Evolutionary conservation across 2,888 invertebrate species (phyloP).

Genomic region (Sicus ferrugineus): DNA sequence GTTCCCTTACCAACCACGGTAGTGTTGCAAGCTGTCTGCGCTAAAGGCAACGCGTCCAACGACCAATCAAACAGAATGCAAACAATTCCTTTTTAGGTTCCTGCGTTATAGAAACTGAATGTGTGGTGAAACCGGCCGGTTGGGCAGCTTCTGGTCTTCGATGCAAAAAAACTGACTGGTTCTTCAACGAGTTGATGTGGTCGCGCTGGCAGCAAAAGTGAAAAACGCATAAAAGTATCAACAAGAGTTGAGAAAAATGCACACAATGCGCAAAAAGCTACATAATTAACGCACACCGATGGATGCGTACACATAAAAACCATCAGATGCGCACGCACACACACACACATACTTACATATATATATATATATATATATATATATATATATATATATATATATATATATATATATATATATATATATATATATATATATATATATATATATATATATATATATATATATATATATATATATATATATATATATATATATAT

Average conservation of each 20-base stretch:
- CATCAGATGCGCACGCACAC: not conserved
- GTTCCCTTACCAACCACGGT: not conserved
- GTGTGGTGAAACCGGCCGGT: conserved; percentile 15
- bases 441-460: no score
- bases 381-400: no score
- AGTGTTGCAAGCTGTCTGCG: conserved; percentile 6
- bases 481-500: not conserved
- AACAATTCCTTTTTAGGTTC: conserved; percentile 31
- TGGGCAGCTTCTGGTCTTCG: conserved; percentile 27
- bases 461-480: not conserved
- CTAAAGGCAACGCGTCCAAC: conserved; percentile 26
- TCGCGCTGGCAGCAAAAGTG: not conserved
- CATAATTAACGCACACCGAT: not conserved
- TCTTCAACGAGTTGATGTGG: not conserved
- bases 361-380: no score
- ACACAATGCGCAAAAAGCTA: not conserved
- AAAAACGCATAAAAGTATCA: not conserved
- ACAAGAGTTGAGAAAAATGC: conserved; percentile 7
- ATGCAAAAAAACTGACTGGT: not conserved
- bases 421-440: no score
- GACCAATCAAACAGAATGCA: conserved; percentile 28
- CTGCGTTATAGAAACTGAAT: conserved; percentile 14
- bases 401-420: no score
- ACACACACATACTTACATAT: not conserved
- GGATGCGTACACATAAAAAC: not conserved